Conservation (phyloP, 2,797 vertebrate species). For the Malacoraja senta region DNA sequence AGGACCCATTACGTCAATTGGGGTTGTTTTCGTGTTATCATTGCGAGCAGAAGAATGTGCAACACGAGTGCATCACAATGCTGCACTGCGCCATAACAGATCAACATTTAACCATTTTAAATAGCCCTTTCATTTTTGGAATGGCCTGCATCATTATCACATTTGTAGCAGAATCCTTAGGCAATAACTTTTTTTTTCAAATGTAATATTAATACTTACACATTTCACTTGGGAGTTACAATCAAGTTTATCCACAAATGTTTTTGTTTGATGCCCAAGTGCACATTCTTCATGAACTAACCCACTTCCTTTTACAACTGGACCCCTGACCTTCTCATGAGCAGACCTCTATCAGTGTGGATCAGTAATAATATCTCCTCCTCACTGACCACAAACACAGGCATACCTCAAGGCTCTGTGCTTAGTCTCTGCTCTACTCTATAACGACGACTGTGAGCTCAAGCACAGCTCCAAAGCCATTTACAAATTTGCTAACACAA, state of each 20-base stretch:
- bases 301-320: no score
- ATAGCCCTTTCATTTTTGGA: neutral
- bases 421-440: no score
- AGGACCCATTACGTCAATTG: slow-evolving; percentile 75
- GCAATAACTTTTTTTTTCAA: neutral
- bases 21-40: slow-evolving; percentile 67
- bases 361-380: no score
- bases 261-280: neutral
- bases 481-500: no score
- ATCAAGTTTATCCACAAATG: neutral
- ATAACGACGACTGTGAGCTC: no score
- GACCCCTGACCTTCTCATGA: no score
- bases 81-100: neutral
- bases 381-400: no score
- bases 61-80: slow-evolving; percentile 40
- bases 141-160: neutral
- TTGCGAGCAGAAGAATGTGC: slow-evolving; percentile 46
- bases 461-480: no score
- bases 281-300: no score
- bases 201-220: no score
- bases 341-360: no score
- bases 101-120: neutral
- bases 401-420: no score
- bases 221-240: neutral
- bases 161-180: neutral